A percentile compares a stretch with the other conserved stretches of the same genome.
These are phyloP conservation scores for Germaria angustata DNA, from an alignment of 2,888 invertebrate genomes.

Conservation along the genomic window DNA sequence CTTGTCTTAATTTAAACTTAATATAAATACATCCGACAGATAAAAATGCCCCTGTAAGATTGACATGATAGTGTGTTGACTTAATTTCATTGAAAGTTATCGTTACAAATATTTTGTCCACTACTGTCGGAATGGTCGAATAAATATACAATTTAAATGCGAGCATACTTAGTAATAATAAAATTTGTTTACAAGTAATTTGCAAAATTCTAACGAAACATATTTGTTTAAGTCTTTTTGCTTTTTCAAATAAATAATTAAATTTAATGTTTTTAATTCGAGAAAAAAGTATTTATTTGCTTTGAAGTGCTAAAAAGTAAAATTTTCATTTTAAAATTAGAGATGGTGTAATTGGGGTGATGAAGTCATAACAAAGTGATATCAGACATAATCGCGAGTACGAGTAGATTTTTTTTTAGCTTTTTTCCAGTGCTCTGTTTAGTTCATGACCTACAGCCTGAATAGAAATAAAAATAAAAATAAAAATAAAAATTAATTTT, in stretches of 20 bases:
- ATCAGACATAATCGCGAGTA: neutral
- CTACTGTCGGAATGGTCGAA: neutral
- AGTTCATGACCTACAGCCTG: no score
- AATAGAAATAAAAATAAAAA: no score
- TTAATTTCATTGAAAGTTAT: no score
- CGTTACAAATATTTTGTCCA: neutral
- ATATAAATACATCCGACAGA: no score
- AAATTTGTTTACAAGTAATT: constrained; percentile 28
- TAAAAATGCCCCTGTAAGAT: no score
- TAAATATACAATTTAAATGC: neutral
- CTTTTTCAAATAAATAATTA: constrained; percentile 13
- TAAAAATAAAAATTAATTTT: no score
- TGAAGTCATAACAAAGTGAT: no score
- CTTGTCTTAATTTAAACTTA: no score
- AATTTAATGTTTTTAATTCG: neutral
- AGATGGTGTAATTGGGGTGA: neutral
- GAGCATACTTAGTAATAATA: constrained; percentile 1
- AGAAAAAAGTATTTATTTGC: neutral
- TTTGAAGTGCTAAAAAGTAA: neutral
- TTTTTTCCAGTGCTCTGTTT: no score
- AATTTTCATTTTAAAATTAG: neutral
- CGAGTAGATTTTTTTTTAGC: neutral
- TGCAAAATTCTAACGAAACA: constrained; percentile 15
- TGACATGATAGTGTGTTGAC: no score
- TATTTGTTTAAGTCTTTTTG: neutral